Evolutionary conservation across 2,888 invertebrate species (phyloP).

Genomic region (Candidula unifasciata): DNA sequence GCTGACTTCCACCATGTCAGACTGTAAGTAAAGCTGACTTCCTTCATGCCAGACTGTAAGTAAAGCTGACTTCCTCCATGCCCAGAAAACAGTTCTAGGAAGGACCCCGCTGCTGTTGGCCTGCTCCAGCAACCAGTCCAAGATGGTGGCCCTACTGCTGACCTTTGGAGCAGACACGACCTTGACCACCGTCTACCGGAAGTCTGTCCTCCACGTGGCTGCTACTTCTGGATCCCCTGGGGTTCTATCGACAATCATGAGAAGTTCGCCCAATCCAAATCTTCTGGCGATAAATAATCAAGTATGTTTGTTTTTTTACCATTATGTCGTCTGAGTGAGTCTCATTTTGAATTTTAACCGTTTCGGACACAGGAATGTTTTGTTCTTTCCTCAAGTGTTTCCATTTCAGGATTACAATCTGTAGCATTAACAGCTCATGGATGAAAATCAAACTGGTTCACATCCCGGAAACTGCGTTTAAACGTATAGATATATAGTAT

Average conservation of each 20-base stretch:
- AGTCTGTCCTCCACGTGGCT: conserved; percentile 68
- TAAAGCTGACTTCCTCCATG: neutral
- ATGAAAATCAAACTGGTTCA: no score
- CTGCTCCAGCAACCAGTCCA: conserved; percentile 62
- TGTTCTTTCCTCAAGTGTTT: no score
- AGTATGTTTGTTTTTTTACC: conserved; percentile 9
- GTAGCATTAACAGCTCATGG: no score
- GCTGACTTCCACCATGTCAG: no score
- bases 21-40: no score
- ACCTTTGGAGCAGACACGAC: conserved; percentile 71
- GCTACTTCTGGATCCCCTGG: conserved; percentile 61
- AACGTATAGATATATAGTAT: no score
- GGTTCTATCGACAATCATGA: conserved; percentile 61
- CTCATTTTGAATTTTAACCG: no score
- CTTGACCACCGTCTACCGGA: conserved; percentile 68
- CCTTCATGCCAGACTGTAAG: no score
- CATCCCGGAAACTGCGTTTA: no score
- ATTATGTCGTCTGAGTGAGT: no score
- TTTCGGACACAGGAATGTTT: no score
- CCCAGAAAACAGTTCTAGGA: conserved; percentile 60
- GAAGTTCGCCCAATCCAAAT: conserved; percentile 65
- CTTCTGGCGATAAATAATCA: conserved; percentile 65
- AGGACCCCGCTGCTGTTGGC: conserved; percentile 69
- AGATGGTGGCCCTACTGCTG: conserved; percentile 63
- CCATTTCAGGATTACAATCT: no score